phyloP scores from a whole-genome alignment of 2,113 vertebrate species.

The Gymnogyps californianus region DNA sequence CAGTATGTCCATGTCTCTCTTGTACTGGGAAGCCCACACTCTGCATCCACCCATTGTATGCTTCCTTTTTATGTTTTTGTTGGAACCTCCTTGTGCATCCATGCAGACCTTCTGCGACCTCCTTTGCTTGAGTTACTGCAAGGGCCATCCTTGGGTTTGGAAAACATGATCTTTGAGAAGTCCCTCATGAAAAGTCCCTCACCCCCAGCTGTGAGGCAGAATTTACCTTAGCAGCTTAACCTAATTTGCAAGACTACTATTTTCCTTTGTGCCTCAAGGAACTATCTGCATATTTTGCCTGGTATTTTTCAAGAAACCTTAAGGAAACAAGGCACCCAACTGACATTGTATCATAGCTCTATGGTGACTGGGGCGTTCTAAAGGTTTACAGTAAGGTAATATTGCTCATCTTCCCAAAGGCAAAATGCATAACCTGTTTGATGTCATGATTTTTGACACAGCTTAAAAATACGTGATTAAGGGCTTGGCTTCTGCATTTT shows the following conservation, averaged over 20 bases:
- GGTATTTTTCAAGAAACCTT: background rate
- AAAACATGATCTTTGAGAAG: background rate
- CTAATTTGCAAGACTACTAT: background rate
- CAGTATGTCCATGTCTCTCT: background rate
- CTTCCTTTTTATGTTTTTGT: background rate
- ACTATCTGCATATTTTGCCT: background rate
- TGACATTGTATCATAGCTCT: background rate
- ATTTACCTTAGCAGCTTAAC: background rate
- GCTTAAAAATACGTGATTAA: background rate
- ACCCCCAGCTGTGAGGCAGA: background rate
- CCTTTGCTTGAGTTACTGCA: background rate
- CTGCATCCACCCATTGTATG: accelerated
- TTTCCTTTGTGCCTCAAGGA: background rate
- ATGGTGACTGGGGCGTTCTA: background rate
- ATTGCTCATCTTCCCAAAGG: background rate
- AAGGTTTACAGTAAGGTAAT: background rate
- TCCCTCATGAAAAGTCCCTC: background rate
- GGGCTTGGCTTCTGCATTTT: background rate
- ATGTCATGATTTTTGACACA: background rate
- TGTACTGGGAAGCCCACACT: background rate
- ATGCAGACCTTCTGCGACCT: background rate
- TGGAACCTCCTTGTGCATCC: background rate
- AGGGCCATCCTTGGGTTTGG: background rate
- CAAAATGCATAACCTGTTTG: background rate
- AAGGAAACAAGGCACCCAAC: background rate